A percentile compares a stretch with the other conserved stretches of the same genome.
Evolutionary conservation across 2,113 vertebrate species (phyloP).

Genomic region (Chaetops frenatus): DNA sequence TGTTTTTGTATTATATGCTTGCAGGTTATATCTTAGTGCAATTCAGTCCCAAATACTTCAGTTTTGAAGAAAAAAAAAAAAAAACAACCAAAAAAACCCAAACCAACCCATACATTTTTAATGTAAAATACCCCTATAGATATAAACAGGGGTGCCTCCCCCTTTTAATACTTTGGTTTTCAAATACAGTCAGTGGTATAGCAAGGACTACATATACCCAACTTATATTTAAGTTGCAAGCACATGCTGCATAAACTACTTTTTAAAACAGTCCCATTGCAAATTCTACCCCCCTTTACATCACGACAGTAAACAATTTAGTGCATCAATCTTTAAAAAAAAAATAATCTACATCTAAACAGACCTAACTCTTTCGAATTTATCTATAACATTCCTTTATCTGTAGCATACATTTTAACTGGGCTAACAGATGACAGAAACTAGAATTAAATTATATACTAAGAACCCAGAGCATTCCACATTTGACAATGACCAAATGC

Average conservation of each 20-base stretch:
- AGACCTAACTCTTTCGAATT: conserved; percentile 80
- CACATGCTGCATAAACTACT: conserved; percentile 91
- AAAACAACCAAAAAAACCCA: not conserved
- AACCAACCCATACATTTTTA: conserved; percentile 74
- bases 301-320: conserved; percentile 86
- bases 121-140: conserved; percentile 82
- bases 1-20: conserved; percentile 82
- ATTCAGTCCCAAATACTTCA: conserved; percentile 89
- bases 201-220: conserved; percentile 85
- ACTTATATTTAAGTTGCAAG: conserved; percentile 87
- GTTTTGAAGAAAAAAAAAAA: conserved; percentile 61
- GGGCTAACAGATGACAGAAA: conserved; percentile 86
- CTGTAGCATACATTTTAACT: conserved; percentile 82
- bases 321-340: conserved; percentile 79
- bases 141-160: conserved; percentile 75
- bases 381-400: conserved; percentile 83
- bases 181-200: conserved; percentile 88
- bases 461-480: conserved; percentile 85
- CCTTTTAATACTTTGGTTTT: conserved; percentile 88
- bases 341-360: conserved; percentile 78
- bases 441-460: conserved; percentile 87
- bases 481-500: conserved; percentile 84
- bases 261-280: conserved; percentile 83
- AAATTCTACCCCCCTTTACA: conserved; percentile 81
- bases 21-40: conserved; percentile 91